Percentiles rank a stretch among this genome's conserved stretches.
Conservation (phyloP, 2,113 vertebrate species). For the Actinemys pallida region DNA sequence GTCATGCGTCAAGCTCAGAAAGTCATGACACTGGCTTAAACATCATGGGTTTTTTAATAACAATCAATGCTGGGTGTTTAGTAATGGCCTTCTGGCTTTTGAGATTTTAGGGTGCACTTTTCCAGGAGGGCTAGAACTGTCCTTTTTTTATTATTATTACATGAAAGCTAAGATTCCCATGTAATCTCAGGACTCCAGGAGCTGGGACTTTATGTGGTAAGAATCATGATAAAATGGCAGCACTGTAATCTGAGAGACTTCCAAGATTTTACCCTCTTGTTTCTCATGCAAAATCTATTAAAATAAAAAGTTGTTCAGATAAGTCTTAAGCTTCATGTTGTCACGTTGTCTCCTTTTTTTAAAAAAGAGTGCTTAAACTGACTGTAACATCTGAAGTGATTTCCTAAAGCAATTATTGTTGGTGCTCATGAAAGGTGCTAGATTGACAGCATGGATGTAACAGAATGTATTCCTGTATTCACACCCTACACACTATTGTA, state of each 20-base stretch:
- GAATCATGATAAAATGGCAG: background rate
- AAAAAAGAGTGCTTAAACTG: background rate
- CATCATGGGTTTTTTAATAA: rapidly evolving
- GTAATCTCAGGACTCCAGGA: rapidly evolving
- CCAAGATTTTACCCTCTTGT: rapidly evolving
- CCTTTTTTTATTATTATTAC: background rate
- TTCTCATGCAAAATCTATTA: background rate
- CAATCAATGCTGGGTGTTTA: rapidly evolving
- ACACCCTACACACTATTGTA: background rate
- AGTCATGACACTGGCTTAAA: background rate
- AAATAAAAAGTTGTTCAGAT: background rate
- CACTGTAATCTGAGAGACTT: rapidly evolving
- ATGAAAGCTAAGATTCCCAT: background rate
- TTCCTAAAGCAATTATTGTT: background rate
- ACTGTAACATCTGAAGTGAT: background rate
- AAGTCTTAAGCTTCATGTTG: background rate
- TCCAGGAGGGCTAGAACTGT: background rate
- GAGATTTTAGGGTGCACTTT: background rate
- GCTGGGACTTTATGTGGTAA: background rate
- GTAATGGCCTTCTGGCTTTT: rapidly evolving
- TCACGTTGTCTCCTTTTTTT: background rate
- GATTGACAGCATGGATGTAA: background rate
- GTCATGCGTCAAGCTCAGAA: background rate
- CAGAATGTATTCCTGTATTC: background rate
- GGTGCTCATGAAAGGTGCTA: background rate